Evolutionary conservation across 2,113 vertebrate species (phyloP).

Genomic region (Microtus ochrogaster): DNA sequence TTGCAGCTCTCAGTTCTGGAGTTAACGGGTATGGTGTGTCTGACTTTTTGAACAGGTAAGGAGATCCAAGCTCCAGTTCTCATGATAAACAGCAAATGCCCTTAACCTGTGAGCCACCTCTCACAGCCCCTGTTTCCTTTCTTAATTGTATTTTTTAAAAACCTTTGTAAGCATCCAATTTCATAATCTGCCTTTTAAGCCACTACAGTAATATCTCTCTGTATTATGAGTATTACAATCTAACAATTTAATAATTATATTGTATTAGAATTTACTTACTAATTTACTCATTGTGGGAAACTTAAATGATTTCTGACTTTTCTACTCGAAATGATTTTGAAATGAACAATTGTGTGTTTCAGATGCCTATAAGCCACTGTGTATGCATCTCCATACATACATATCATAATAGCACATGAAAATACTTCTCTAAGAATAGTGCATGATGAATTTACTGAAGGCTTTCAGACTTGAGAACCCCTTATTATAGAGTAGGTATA

Average conservation of each 20-base stretch:
- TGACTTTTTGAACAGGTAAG: not conserved
- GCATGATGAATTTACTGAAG: not conserved
- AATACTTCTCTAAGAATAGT: not conserved
- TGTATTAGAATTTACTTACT: not conserved
- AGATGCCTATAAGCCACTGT: not conserved
- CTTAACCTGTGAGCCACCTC: not conserved
- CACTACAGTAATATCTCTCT: not conserved
- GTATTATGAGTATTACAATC: not conserved
- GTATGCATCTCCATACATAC: not conserved
- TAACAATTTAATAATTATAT: slow-evolving; percentile 8
- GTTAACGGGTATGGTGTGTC: not conserved
- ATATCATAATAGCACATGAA: not conserved
- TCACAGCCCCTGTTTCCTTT: not conserved
- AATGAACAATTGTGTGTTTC: not conserved
- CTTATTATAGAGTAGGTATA: not conserved
- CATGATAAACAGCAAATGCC: not conserved
- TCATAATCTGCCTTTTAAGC: not conserved
- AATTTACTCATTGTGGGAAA: not conserved
- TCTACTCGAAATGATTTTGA: not conserved
- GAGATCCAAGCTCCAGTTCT: not conserved
- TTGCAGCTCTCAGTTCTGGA: not conserved
- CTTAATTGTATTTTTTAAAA: not conserved
- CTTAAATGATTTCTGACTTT: not conserved
- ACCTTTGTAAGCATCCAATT: not conserved
- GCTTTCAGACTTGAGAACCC: not conserved